Evolutionary conservation across 1,140 invertebrate genomes (phyloP), one percentile per base, ranked within the genome.

Genomic region (Drosophila varians): DNA sequence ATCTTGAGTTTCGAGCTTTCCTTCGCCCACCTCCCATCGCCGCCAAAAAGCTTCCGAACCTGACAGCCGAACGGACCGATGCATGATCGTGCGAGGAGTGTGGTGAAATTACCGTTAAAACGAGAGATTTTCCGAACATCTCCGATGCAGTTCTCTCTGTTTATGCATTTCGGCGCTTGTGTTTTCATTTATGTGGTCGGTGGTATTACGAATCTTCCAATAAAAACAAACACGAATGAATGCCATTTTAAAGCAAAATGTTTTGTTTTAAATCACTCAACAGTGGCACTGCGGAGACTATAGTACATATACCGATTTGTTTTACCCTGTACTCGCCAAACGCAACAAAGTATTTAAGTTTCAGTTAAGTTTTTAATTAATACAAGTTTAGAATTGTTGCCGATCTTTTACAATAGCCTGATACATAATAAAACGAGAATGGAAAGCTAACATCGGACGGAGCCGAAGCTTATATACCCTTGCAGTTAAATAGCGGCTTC

Each of bases 71-170:
- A 58, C 14, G 49, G 18, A 0, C 40, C 65, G 52, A 62, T 69
- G 48, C 31, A 72, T 47, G 53, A 48, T 42, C 40, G 11, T 34
- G 36, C 1, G 19, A 60, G 28, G 14, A 65, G 66, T 79, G 53
- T 80, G 76, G 73, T 87, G 69, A 74, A 70, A 60, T 52, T 9
- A 57, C 14, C 9, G 34, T 36, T 36, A n/a, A 0, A 5, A 71
- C 48, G 46, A 78, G 55, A 43, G 53, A 31, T 45, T 54, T 62
- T 21, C 26, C 45, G 19, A n/a, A n/a, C 21, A 42, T 76, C 76
- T 43, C n/a, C 19, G 45, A 21, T 76, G 80, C 80, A 80, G 31
- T 80, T 87, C 82, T 87, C 70, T 87, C 70, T 86, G 82, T 86
- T 86, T 86, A 86, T 86, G 72, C 80, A 84, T 69, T 61, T 58